Conservation (phyloP, 2,888 invertebrate species). For the Leucoma salicis region DNA sequence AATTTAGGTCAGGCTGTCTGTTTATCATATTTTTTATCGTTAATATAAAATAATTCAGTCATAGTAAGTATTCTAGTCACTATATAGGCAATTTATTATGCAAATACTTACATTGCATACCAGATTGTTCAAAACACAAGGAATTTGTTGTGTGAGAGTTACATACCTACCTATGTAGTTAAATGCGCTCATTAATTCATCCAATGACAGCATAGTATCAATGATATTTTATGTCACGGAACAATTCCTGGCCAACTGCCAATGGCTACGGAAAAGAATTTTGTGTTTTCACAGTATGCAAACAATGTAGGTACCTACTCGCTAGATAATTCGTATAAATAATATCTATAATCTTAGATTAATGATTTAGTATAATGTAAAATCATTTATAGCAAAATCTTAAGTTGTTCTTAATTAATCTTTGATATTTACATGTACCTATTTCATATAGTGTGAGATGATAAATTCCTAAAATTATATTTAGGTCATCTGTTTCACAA, state of each 20-base stretch:
- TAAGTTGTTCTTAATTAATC: background rate
- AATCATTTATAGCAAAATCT: background rate
- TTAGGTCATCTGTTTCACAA: background rate
- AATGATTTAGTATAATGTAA: background rate
- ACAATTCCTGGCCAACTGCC: constrained; percentile 51
- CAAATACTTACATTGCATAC: too few relatives aligned
- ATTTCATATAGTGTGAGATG: background rate
- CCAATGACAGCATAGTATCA: constrained; percentile 42
- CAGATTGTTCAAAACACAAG: constrained; percentile 11
- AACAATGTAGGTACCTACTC: constrained; percentile 49
- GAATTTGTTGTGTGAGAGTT: constrained; percentile 13
- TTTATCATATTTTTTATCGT: too few relatives aligned
- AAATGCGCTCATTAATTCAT: constrained; percentile 35
- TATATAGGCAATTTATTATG: too few relatives aligned
- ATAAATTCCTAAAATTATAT: background rate
- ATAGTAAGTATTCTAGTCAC: too few relatives aligned
- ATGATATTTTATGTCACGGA: constrained; percentile 46
- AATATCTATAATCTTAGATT: constrained; percentile 9
- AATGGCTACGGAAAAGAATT: constrained; percentile 34
- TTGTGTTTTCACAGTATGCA: constrained; percentile 40
- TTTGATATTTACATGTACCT: too few relatives aligned
- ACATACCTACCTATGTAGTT: constrained; percentile 13
- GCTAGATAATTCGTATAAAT: constrained; percentile 29
- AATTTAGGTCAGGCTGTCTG: too few relatives aligned
- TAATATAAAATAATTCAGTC: too few relatives aligned